Base-by-base conservation (phyloP, 2,888 invertebrate genomes). In the Drosophila peninsularis region DNA sequence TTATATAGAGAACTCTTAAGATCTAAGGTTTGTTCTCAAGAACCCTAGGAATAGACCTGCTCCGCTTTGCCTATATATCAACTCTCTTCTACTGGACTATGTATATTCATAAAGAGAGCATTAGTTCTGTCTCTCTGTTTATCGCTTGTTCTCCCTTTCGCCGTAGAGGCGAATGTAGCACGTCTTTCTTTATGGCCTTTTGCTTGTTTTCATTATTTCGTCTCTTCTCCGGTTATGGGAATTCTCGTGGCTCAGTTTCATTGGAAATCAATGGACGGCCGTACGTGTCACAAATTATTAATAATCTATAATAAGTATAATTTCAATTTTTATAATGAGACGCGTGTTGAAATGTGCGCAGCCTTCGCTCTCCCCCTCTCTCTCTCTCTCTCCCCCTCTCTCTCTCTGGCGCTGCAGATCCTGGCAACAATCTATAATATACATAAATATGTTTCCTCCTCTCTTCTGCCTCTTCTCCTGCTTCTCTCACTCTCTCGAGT, bases 221-320 rank as follows among this genome's bases (percentile, higher is more conserved):
- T 19, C 19, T n/a, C 10, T 27, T 27, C 17, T 41, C 50, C 49
- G 47, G 47, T 13, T 47, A 30, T 50, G 56, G 56, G 50, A 69
- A 75, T 27, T 30, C 17, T 30, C 19, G 47, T 47, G 54, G 42
- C 17, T 39, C 62, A 58, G 68, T 77, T 87, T 87, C 87, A 67
- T 69, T 87, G 88, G 87, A 84, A 84, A 69, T 60, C 80, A 72
- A 71, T 74, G 70, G 54, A 45, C 56, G 30, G 50, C 24, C 36
- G 62, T 85, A 85, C 85, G 85, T 85, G 85, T 85, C 88, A 79
- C 88, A 85, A 83, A 85, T 85, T 85, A 85, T 87, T 89, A 87
- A 85, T 88, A 85, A 85, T 88, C 89, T 69, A 71, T 80, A 88
- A 88, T 83, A 86, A 62, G 82, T 75, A 89, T 87, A 79, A 89